Evolutionary conservation across 1,140 invertebrate genomes (phyloP), one percentile per base, ranked within the genome.

Genomic region (Drosophila ficusphila): DNA sequence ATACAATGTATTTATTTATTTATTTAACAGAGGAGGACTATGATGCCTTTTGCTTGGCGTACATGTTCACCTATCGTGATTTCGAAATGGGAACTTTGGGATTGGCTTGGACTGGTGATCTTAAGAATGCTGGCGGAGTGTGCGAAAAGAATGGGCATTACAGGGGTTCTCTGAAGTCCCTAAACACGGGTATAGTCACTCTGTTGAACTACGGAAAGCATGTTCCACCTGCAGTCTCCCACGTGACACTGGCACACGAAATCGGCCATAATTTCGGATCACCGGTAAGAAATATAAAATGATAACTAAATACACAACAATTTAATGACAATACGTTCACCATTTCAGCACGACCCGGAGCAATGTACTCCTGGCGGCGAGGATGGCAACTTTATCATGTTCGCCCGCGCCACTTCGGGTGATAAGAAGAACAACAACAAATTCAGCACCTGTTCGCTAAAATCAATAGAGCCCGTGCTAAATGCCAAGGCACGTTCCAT

Each of bases 251-350:
- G 60, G 99, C 99, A 12, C 99, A 99, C 92, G 99, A 99, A 94
- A 99, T 99, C 86, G 98, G 99, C 31, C 99, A 99, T 92, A 99
- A 99, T 92, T 99, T 99, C 92, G 99, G 99, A 58, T 99, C 98
- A 16, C 97, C 97, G 79, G 97, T 98, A 93, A 94, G 72, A 0
- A 3, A 2, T 16, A 3, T n/a, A 4, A 12, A 12, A 34, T 27
- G n/a, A n/a, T n/a, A n/a, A 29, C 4, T 4, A 16, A 21, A 4
- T 5, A 5, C 9, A 2, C 9, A 18, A 16, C n/a, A 16, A 31
- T 4, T 1, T 3, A 12, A 8, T 21, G 31, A 25, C 4, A 8
- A 6, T 2, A 3, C 2, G 29, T 39, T 56, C 0, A 69, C n/a
- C 4, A 7, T 92, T 94, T 6, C 91, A 99, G 97, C 98, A 99